Evolutionary conservation across 2,797 vertebrate species (phyloP).

Genomic region (Babyrousa celebensis): DNA sequence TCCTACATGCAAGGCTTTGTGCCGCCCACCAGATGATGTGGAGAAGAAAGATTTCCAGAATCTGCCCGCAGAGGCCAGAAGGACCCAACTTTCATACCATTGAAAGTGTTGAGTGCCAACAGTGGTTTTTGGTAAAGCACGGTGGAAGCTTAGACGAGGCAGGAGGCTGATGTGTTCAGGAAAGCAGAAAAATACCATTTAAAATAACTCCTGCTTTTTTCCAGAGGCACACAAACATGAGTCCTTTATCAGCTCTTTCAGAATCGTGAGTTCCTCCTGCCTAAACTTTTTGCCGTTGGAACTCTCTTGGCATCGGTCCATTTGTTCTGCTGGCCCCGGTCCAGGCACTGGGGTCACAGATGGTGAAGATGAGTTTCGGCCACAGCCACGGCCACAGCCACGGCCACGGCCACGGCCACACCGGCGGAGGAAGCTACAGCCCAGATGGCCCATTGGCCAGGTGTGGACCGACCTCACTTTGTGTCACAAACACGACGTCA

Average conservation of each 20-base stretch:
- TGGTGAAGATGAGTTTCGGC: not conserved
- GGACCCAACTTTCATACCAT: not conserved
- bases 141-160: not conserved
- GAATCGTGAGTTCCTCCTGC: not conserved
- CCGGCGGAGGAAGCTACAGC: too few species aligned
- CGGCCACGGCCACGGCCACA: not conserved
- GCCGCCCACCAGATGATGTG: not conserved
- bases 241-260: too few species aligned
- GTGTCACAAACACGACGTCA: not conserved
- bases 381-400: not conserved
- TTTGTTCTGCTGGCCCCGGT: not conserved
- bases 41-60: not conserved
- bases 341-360: fast-evolving
- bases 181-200: not conserved
- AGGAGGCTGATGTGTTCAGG: not conserved
- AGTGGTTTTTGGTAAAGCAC: not conserved
- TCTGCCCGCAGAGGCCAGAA: not conserved
- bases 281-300: not conserved
- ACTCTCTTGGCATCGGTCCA: not conserved
- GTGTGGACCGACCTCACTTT: not conserved
- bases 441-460: too few species aligned
- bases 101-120: not conserved
- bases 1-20: fast-evolving
- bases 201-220: not conserved
- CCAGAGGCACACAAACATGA: not conserved